A percentile compares a stretch with the other conserved stretches of the same genome.
These are phyloP conservation scores for Micrasema minimum DNA, from an alignment of 1,140 invertebrate genomes.

Conservation along the genomic window DNA sequence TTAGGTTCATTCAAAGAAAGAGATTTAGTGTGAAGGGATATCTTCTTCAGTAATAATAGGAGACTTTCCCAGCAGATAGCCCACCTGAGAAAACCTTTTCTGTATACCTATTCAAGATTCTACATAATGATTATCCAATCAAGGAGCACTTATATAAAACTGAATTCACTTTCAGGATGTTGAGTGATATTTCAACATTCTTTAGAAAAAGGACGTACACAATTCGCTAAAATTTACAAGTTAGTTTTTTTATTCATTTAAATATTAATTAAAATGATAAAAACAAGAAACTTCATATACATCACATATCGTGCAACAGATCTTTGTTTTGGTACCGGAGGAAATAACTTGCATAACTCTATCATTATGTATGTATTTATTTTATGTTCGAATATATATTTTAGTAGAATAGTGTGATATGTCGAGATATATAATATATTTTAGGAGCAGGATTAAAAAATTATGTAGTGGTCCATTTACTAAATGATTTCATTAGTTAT, in stretches of 20 bases:
- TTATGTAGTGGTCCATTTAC: conserved; percentile 12
- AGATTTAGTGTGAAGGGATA: conserved; percentile 45
- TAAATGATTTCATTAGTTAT: neutral
- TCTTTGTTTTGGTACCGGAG: conserved; percentile 35
- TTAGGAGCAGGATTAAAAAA: neutral
- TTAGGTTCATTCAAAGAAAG: conserved; percentile 49
- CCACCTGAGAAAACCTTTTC: neutral
- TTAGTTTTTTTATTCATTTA: conserved; percentile 43
- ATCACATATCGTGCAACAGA: conserved; percentile 53
- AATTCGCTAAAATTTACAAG: conserved; percentile 50
- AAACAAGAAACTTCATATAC: conserved; percentile 50
- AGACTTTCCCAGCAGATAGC: neutral
- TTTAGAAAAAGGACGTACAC: conserved; percentile 51
- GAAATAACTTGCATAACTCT: conserved; percentile 21
- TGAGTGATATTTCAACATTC: conserved; percentile 39
- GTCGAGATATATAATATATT: conserved; percentile 19
- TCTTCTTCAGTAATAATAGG: conserved; percentile 37
- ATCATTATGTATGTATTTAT: neutral
- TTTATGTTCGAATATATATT: neutral
- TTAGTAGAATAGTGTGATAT: conserved; percentile 4
- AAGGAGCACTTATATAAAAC: too few species aligned
- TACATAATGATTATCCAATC: neutral
- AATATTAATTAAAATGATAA: conserved; percentile 51
- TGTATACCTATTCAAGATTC: neutral
- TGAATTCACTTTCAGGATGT: too few species aligned